A percentile compares a stretch with the other conserved stretches of the same genome.
These are phyloP conservation scores for Stictonetta naevosa DNA, from an alignment of 2,113 vertebrate species.

Conservation along the genomic window DNA sequence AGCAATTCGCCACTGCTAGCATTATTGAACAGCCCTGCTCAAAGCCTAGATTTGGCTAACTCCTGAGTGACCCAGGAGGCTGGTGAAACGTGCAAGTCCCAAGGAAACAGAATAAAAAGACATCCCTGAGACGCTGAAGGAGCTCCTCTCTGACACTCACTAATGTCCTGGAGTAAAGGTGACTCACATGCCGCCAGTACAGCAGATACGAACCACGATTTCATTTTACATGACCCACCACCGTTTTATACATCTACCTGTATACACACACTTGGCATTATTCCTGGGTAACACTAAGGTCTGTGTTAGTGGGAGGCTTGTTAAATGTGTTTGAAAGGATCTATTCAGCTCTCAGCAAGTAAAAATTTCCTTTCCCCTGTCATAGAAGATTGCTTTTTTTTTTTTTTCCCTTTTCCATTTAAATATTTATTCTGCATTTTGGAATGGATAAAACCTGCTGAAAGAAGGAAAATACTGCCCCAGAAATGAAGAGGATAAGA, in stretches of 20 bases:
- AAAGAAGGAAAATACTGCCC: not conserved
- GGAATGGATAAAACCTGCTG: not conserved
- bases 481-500: not conserved
- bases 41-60: not conserved
- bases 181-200: not conserved
- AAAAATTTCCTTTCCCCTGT: not conserved
- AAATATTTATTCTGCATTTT: constrained; percentile 7
- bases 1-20: not conserved
- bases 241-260: not conserved
- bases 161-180: not conserved
- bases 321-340: not conserved
- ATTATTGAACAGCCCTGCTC: not conserved
- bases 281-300: not conserved
- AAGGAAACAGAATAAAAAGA: not conserved
- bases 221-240: not conserved
- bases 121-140: not conserved
- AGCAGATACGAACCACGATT: not conserved
- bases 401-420: not conserved
- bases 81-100: not conserved
- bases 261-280: not conserved
- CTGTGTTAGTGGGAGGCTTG: not conserved
- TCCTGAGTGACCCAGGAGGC: not conserved
- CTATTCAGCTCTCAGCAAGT: not conserved
- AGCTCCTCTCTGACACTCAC: not conserved
- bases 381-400: not conserved